A percentile compares a stretch with the other conserved stretches of the same genome.
phyloP scores from a whole-genome alignment of 2,797 vertebrate species.

The Leuciscus waleckii region DNA sequence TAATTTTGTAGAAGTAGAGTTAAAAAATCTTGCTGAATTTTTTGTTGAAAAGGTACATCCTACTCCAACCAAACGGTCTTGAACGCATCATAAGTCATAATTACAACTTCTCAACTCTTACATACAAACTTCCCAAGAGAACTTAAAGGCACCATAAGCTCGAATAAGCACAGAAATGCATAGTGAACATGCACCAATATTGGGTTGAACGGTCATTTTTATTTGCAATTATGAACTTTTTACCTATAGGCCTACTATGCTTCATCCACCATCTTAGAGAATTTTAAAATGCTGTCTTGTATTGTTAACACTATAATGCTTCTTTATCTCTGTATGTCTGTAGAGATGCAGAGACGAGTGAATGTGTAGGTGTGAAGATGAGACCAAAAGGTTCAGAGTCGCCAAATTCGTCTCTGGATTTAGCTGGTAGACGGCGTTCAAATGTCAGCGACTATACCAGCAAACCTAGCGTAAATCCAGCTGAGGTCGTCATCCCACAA shows the following conservation, averaged over 20 bases:
- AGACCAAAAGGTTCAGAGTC: constrained; percentile 80
- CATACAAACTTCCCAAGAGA: no score
- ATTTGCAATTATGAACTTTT: background rate
- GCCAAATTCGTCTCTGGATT: constrained; percentile 89
- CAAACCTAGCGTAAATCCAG: constrained; percentile 69
- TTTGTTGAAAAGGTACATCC: background rate
- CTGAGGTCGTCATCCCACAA: constrained; percentile 76
- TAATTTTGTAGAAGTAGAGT: background rate
- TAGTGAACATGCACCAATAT: background rate
- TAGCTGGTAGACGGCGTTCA: constrained; percentile 80
- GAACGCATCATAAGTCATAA: no score
- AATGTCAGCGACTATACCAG: constrained; percentile 78
- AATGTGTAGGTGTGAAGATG: constrained; percentile 62
- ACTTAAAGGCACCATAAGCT: no score
- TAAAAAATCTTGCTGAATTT: background rate
- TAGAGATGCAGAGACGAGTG: constrained; percentile 75
- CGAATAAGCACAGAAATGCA: no score
- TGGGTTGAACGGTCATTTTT: background rate
- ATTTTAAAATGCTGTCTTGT: background rate
- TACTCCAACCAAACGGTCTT: no score
- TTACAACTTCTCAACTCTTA: no score
- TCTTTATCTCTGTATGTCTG: constrained; percentile 33
- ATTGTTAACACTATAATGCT: background rate
- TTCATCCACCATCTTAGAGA: background rate
- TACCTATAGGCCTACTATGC: background rate